Percentiles rank a stretch among this genome's conserved stretches.
Evolutionary conservation across 2,113 vertebrate species (phyloP).

Genomic region (Brienomyrus brachyistius): DNA sequence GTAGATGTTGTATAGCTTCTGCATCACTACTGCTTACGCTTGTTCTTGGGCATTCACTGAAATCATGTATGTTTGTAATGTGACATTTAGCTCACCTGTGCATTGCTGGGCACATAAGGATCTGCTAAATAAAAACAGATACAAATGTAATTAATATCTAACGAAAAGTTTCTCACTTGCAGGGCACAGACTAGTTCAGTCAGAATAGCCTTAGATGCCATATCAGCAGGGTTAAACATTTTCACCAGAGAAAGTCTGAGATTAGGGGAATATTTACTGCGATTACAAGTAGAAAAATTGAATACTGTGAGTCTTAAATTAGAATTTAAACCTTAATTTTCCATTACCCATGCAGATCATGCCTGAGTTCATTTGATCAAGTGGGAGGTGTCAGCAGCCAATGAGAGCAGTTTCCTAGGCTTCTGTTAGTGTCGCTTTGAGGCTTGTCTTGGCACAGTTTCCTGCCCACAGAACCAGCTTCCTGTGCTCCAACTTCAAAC

Average conservation of each 20-base stretch:
- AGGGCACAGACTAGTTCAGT: not conserved
- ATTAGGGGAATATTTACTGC: not conserved
- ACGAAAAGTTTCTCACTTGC: not conserved
- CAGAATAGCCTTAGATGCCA: not conserved
- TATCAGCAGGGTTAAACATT: not conserved
- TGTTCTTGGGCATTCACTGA: not conserved
- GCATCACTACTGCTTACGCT: not conserved
- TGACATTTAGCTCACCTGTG: not conserved
- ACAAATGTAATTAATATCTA: not conserved
- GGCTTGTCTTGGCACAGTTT: not conserved
- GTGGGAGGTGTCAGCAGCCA: not conserved
- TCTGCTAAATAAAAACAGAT: not conserved
- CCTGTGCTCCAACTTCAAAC: not conserved
- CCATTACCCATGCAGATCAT: not conserved
- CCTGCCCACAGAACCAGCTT: not conserved
- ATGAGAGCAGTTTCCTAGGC: not conserved
- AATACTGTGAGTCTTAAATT: not conserved
- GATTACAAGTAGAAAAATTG: not conserved
- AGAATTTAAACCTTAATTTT: not conserved
- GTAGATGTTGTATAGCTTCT: not conserved
- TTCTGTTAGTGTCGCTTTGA: not conserved
- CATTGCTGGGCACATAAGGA: not conserved
- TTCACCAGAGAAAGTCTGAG: not conserved
- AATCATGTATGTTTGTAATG: not conserved
- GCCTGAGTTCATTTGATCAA: not conserved